Base-by-base conservation (phyloP, 2,113 vertebrate genomes). In the Crotophaga sulcirostris region DNA sequence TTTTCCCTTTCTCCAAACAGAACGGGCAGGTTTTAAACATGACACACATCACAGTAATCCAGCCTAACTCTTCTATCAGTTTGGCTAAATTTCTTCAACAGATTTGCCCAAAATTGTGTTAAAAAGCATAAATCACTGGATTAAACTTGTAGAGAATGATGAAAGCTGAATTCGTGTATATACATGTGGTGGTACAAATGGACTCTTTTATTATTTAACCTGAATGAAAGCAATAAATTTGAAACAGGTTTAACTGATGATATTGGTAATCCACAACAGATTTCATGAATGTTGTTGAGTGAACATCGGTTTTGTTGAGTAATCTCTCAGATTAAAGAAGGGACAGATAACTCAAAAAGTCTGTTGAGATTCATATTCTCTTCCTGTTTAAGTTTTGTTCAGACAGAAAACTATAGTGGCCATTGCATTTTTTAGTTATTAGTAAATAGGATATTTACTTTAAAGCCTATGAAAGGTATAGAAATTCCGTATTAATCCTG, bases 171-270 rank as follows among this genome's bases (percentile, higher is more conserved):
- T 97, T 98, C 94, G 3, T 98, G 98, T 98, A 98, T 97, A 97
- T 98, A 98, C 98, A 98, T 97, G 96, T 97, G 97, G 98, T 95
- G 88, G 96, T 98, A 98, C 98, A 98, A 98, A 98, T 97, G 98
- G 96, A 96, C 96, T 96, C 97, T 98, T 98, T 98, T 98, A 97
- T 98, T 98, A 97, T 98, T 98, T 98, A 98, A 98, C 98, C 97
- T 97, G 98, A 98, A 97, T 97, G 97, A 98, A 98, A 97, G 97
- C 97, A 97, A 98, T 98, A 98, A 98, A 98, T 98, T 98, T 97
- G 97, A 98, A 98, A 98, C 98, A 98, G 98, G 89, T 98, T 98
- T 97, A 97, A 97, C 97, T 92, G 96, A 97, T 97, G 96, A 97
- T 98, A 97, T 98, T 97, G 95, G 96, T 98, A 98, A 98, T 98